Conservation (phyloP, 2,113 vertebrate species). For the Onychostoma macrolepis region DNA sequence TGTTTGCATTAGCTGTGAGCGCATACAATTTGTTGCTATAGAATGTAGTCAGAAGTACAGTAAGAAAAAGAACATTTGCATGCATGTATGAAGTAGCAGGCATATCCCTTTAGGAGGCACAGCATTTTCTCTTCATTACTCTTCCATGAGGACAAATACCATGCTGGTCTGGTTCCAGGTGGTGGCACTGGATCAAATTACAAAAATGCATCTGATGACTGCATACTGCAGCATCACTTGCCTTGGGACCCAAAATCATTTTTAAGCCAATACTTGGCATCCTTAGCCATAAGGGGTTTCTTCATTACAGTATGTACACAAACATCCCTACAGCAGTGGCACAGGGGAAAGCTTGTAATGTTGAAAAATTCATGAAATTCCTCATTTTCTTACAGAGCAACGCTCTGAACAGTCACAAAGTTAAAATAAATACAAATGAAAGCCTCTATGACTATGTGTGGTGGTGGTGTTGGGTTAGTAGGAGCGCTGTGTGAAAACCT, state of each 20-base stretch:
- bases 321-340: not conserved
- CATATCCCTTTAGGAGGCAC: not conserved
- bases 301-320: constrained; percentile 22
- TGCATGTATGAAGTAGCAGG: not conserved
- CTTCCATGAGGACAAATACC: constrained; percentile 3
- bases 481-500: not conserved
- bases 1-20: not conserved
- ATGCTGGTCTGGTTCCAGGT: constrained; percentile 11
- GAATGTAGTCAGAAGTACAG: not conserved
- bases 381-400: constrained; percentile 15
- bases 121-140: constrained; percentile 16
- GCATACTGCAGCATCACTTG: not conserved
- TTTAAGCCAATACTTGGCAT: not conserved
- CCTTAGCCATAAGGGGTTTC: not conserved
- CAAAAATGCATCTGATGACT: constrained; percentile 38
- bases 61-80: not conserved
- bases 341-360: not conserved
- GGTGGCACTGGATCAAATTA: constrained; percentile 22
- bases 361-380: not conserved
- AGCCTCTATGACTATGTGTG: not conserved
- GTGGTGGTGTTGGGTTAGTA: not conserved
- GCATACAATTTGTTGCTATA: not conserved
- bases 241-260: not conserved
- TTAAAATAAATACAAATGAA: constrained; percentile 24
- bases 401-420: not conserved